These are phyloP conservation scores for Achlya flavicornis DNA, from an alignment of 2,888 invertebrate species.

Conservation along the genomic window DNA sequence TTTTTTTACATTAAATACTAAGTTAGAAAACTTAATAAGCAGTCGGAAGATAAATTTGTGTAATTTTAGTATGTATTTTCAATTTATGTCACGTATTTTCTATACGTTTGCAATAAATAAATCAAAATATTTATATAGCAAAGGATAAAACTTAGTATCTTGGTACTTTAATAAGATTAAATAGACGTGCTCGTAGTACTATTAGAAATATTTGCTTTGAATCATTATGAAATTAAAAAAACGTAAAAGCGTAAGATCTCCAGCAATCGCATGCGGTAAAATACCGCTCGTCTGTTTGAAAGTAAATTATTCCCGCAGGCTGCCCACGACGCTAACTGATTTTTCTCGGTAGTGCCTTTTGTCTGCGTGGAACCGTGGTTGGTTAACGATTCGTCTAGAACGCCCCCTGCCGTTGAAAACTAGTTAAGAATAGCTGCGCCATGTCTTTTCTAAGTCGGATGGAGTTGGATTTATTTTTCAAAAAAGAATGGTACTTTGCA, in stretches of 20 bases:
- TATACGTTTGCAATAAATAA: too few relatives aligned
- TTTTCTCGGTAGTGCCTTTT: background rate
- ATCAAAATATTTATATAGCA: too few relatives aligned
- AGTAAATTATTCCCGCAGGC: background rate
- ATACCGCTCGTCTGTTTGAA: background rate
- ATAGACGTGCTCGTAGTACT: too few relatives aligned
- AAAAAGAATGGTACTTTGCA: conserved; percentile 4
- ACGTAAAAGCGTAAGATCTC: background rate
- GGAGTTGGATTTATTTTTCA: conserved; percentile 1
- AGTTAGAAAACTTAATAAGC: too few relatives aligned
- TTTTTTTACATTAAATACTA: too few relatives aligned
- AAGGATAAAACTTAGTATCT: too few relatives aligned
- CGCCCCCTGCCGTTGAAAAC: background rate
- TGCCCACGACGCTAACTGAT: conserved; percentile 1
- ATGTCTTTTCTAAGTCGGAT: background rate
- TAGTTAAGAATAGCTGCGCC: background rate
- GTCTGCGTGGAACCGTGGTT: background rate
- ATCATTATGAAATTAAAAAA: too few relatives aligned
- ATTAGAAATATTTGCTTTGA: too few relatives aligned
- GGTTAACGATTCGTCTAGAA: background rate
- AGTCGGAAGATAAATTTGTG: too few relatives aligned
- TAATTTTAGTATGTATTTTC: too few relatives aligned
- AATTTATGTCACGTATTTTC: too few relatives aligned
- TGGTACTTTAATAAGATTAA: too few relatives aligned
- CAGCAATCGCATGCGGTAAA: background rate